Conservation (phyloP, 2,113 vertebrate genomes). For the Poeciliopsis occidentalis region DNA sequence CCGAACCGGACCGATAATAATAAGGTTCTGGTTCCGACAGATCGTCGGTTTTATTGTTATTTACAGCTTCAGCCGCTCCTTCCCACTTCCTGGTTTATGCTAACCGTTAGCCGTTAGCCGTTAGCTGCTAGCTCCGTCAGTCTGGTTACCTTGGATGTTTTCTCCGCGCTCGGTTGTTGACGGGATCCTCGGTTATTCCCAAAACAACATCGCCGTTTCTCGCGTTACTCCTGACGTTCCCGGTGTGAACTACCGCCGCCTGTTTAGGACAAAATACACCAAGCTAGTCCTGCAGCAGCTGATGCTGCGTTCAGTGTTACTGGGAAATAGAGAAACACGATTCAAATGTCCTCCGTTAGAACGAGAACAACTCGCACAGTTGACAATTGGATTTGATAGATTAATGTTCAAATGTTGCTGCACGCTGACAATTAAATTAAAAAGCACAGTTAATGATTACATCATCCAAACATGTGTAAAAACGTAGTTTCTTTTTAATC, state of each 20-base stretch:
- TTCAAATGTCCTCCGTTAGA: too few relatives aligned
- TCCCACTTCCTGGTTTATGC: background rate
- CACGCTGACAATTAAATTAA: too few relatives aligned
- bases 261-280: background rate
- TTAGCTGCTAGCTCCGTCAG: slow-evolving; percentile 5
- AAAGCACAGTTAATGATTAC: too few relatives aligned
- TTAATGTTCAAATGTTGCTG: too few relatives aligned
- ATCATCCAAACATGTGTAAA: too few relatives aligned
- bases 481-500: too few relatives aligned
- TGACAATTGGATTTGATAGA: too few relatives aligned
- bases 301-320: background rate
- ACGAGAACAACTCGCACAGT: too few relatives aligned
- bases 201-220: background rate
- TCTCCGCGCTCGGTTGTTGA: background rate
- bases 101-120: slow-evolving; percentile 19
- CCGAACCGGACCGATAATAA: background rate
- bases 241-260: background rate
- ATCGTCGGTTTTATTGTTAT: background rate
- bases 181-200: background rate
- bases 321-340: background rate
- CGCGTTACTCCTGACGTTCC: background rate
- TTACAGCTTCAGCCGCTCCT: background rate
- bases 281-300: slow-evolving; percentile 12
- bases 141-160: slow-evolving; percentile 52
- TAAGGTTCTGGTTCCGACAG: background rate